Evolutionary conservation across 2,888 invertebrate genomes (phyloP).

Genomic region (Diabrotica balteata): DNA sequence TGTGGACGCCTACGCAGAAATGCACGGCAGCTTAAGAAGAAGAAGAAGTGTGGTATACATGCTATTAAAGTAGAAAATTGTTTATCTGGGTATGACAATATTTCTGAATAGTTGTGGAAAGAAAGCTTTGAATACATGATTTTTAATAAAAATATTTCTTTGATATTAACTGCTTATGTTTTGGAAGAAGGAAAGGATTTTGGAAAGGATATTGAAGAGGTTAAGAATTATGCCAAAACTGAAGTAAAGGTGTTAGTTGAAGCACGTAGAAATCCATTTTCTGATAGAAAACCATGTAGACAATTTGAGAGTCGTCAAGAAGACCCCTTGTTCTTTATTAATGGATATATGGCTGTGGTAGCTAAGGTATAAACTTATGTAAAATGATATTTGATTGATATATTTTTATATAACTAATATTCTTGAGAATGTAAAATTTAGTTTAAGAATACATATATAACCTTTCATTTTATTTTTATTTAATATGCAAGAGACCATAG

Average conservation of each 20-base stretch:
- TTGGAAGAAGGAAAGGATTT: slow-evolving; percentile 48
- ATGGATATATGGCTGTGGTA: slow-evolving; percentile 47
- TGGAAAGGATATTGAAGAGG: slow-evolving; percentile 45
- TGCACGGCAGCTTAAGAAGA: no score
- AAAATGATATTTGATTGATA: no score
- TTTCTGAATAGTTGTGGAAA: slow-evolving; percentile 47
- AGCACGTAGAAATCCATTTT: slow-evolving; percentile 47
- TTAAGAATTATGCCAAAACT: slow-evolving; percentile 20
- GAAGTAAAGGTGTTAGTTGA: slow-evolving; percentile 38
- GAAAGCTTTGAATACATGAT: slow-evolving; percentile 45
- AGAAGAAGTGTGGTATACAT: slow-evolving; percentile 55
- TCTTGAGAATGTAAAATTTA: no score
- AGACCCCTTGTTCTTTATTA: slow-evolving; percentile 49
- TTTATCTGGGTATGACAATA: slow-evolving; percentile 1
- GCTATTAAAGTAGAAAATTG: slow-evolving; percentile 37
- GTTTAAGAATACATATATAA: no score
- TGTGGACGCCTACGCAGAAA: no score
- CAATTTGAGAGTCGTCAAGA: slow-evolving; percentile 47
- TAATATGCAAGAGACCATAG: no score
- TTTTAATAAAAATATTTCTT: slow-evolving; percentile 39
- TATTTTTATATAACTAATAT: no score
- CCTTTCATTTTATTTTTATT: no score
- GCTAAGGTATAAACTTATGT: background rate
- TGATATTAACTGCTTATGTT: slow-evolving; percentile 54
- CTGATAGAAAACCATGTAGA: slow-evolving; percentile 47